Conservation (phyloP, 2,797 vertebrate genomes). For the Valencia hispanica region DNA sequence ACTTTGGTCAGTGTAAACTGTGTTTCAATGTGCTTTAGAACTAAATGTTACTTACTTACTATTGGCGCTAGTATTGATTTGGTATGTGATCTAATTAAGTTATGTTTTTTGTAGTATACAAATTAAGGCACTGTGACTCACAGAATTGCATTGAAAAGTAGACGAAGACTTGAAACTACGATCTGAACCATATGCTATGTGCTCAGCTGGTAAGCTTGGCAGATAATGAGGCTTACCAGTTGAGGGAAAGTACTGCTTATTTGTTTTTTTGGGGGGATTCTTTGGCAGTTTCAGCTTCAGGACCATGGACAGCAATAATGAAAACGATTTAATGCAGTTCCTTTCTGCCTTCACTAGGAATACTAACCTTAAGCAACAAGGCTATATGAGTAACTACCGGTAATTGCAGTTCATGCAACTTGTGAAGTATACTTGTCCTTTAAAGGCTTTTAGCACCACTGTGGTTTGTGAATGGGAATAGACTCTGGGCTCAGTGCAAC, state of each 20-base stretch:
- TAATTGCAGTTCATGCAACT: neutral
- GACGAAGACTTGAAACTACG: neutral
- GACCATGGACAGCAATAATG: conserved; percentile 40
- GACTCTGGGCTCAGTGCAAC: neutral
- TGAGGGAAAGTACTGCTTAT: neutral
- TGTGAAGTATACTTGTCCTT: neutral
- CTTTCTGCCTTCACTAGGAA: neutral
- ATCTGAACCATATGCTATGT: neutral
- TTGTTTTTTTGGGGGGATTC: no score
- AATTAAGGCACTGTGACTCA: neutral
- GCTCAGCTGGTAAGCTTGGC: neutral
- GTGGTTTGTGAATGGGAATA: neutral
- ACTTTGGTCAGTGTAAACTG: no score
- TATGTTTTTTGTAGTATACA: neutral
- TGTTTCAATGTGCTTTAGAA: no score
- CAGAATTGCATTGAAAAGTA: neutral
- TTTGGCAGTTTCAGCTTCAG: conserved; percentile 13
- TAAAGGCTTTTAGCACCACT: neutral
- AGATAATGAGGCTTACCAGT: neutral
- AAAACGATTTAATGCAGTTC: neutral
- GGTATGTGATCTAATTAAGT: neutral
- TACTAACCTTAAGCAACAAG: neutral
- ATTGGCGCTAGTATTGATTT: neutral
- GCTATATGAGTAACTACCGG: neutral
- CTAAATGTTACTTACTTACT: no score